phyloP scores from a whole-genome alignment of 2,113 vertebrate genomes.

The Climacteris rufus region DNA sequence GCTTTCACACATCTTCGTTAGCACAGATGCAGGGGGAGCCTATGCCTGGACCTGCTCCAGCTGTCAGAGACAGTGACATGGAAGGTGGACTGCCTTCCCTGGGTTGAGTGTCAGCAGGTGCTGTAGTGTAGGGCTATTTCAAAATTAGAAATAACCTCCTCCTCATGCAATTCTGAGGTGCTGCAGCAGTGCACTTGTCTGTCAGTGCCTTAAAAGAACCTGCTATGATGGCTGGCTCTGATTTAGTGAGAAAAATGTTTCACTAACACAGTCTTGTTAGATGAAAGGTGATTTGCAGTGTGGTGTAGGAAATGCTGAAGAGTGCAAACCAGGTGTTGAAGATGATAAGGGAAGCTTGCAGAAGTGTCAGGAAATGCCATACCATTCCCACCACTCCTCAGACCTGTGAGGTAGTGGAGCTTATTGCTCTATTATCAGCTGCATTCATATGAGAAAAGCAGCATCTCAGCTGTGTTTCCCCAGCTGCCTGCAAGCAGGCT shows the following conservation, averaged over 20 bases:
- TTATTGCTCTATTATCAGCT: neutral
- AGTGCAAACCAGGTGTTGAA: neutral
- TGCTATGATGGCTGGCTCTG: neutral
- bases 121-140: neutral
- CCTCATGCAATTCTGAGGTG: neutral
- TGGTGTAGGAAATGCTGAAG: neutral
- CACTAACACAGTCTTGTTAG: neutral
- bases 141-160: neutral
- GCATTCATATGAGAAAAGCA: neutral
- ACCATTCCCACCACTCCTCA: neutral
- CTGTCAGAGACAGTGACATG: fast-evolving
- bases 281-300: neutral
- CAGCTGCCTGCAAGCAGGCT: neutral
- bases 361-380: neutral
- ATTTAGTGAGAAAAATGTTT: neutral
- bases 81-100: neutral
- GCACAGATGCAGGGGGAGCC: neutral
- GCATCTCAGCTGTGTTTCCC: neutral
- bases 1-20: neutral
- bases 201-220: neutral
- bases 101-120: neutral
- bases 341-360: neutral
- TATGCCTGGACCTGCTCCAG: neutral
- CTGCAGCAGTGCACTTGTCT: neutral
- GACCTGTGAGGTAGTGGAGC: neutral